Percentiles rank a stretch among this genome's conserved stretches.
These are phyloP conservation scores for Idaea biselata DNA, from an alignment of 2,888 invertebrate species.

Conservation along the genomic window DNA sequence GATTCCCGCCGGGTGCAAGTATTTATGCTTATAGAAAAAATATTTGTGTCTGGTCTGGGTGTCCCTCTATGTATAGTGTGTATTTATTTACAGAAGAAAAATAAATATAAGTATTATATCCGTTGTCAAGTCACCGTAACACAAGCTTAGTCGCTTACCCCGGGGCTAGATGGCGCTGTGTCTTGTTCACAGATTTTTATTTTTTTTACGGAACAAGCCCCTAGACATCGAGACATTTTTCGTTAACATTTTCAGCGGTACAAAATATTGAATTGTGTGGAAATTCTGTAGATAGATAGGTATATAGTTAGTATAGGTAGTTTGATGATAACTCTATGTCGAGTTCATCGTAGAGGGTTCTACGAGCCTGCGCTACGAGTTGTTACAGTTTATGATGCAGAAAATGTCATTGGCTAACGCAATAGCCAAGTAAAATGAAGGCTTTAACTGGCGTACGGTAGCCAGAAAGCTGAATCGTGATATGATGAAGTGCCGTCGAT, in stretches of 20 bases:
- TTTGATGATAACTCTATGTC: background rate
- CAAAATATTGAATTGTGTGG: background rate
- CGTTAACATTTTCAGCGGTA: background rate
- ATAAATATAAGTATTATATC: too few species aligned
- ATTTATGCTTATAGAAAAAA: too few species aligned
- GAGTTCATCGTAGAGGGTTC: constrained; percentile 21
- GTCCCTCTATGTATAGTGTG: too few species aligned
- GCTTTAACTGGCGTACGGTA: constrained; percentile 58
- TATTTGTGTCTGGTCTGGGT: too few species aligned
- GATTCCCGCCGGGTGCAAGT: too few species aligned
- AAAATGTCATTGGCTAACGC: constrained; percentile 62
- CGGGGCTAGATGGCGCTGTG: too few species aligned
- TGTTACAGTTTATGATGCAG: constrained; percentile 39
- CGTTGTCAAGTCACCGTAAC: too few species aligned
- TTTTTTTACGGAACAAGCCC: too few species aligned
- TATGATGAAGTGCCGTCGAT: constrained; percentile 65
- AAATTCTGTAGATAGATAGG: background rate
- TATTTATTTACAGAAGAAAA: too few species aligned
- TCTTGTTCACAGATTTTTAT: too few species aligned
- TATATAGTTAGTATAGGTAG: background rate
- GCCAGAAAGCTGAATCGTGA: constrained; percentile 62
- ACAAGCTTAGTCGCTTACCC: too few species aligned
- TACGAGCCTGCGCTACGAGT: constrained; percentile 23
- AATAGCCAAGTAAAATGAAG: constrained; percentile 53
- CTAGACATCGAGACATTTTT: background rate